These are phyloP conservation scores for Labeo calbasu DNA, from an alignment of 2,797 vertebrate genomes.

Conservation along the genomic window DNA sequence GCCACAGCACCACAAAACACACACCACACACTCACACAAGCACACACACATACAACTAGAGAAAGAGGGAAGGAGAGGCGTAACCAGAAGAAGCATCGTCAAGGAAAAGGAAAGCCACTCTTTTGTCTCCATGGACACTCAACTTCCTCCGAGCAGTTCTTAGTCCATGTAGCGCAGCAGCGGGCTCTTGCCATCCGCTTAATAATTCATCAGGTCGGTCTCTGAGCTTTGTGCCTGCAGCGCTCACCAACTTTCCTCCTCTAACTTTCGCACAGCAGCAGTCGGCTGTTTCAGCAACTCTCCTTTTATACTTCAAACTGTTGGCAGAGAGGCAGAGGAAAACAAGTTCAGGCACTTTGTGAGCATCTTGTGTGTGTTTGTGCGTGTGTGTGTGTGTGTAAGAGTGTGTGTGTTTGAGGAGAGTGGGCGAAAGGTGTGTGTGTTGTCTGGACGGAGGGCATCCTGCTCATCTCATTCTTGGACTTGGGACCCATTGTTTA, in stretches of 20 bases:
- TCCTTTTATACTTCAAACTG: slow-evolving; percentile 34
- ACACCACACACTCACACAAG: neutral
- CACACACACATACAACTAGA: slow-evolving; percentile 1
- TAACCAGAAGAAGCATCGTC: slow-evolving; percentile 25
- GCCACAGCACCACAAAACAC: slow-evolving; percentile 17
- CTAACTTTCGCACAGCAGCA: slow-evolving; percentile 55
- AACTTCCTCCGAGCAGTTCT: slow-evolving; percentile 60
- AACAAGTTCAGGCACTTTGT: neutral
- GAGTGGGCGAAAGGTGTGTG: neutral
- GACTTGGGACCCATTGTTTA: slow-evolving; percentile 2
- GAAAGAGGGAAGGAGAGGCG: slow-evolving; percentile 22
- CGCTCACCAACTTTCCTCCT: slow-evolving; percentile 61
- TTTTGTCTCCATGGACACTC: slow-evolving; percentile 55
- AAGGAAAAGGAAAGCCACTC: slow-evolving; percentile 43
- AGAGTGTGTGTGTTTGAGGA: neutral
- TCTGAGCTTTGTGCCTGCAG: slow-evolving; percentile 46
- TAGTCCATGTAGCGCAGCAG: slow-evolving; percentile 18
- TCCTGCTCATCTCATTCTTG: slow-evolving; percentile 4
- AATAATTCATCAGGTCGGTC: slow-evolving; percentile 67
- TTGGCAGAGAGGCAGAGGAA: neutral
- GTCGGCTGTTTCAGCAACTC: slow-evolving; percentile 36
- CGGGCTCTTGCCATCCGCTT: slow-evolving; percentile 61
- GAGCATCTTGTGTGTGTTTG: slow-evolving; percentile 6
- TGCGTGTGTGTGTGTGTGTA: neutral
- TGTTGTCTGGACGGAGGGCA: neutral